Percentiles rank a stretch among this genome's conserved stretches.
Conservation (phyloP, 2,888 invertebrate species). For the Sphaeridia pumilis region DNA sequence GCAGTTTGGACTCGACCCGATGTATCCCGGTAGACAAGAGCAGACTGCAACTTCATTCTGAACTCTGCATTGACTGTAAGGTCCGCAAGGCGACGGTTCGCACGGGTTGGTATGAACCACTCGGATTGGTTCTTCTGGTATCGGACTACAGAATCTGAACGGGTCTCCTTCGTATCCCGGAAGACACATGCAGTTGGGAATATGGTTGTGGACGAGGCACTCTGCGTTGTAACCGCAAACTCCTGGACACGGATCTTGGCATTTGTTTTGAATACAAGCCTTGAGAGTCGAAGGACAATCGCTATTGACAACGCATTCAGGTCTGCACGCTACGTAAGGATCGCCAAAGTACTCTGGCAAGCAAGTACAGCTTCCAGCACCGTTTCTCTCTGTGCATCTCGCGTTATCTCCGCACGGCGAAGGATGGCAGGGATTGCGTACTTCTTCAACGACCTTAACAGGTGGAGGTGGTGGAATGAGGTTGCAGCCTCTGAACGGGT, state of each 20-base stretch:
- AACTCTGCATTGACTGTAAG: constrained; percentile 50
- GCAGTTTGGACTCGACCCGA: constrained; percentile 50
- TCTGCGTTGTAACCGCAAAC: constrained; percentile 47
- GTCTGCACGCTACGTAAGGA: constrained; percentile 53
- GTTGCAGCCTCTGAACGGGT: constrained; percentile 70
- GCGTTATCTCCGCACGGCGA: constrained; percentile 53
- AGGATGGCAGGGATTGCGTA: constrained; percentile 47
- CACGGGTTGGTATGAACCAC: constrained; percentile 34
- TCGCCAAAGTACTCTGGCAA: constrained; percentile 57
- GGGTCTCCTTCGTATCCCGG: constrained; percentile 66
- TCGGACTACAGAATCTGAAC: constrained; percentile 54
- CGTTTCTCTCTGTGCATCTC: constrained; percentile 52
- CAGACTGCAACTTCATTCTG: constrained; percentile 55
- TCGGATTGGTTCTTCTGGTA: constrained; percentile 7
- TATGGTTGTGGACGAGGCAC: constrained; percentile 59
- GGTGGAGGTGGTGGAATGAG: constrained; percentile 37
- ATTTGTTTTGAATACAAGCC: constrained; percentile 51
- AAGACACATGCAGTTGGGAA: constrained; percentile 45
- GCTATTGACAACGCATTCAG: constrained; percentile 61
- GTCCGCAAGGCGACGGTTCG: constrained; percentile 52
- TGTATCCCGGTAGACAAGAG: constrained; percentile 47
- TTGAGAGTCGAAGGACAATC: constrained; percentile 43
- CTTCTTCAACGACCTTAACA: constrained; percentile 41
- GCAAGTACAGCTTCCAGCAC: constrained; percentile 55
- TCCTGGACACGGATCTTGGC: constrained; percentile 56